Conservation (phyloP, 2,113 vertebrate genomes). For the Tylochromis polylepis region DNA sequence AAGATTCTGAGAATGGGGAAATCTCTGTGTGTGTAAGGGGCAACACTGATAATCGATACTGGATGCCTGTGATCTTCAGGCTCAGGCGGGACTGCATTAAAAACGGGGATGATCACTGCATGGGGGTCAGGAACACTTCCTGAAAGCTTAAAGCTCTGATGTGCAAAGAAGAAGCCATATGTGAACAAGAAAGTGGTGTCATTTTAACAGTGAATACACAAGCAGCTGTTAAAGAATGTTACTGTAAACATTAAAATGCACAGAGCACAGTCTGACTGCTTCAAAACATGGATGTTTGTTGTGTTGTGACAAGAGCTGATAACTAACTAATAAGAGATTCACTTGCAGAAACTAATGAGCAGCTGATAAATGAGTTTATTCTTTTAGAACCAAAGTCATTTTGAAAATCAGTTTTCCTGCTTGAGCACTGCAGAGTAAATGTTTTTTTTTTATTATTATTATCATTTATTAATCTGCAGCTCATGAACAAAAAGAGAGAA, state of each 20-base stretch:
- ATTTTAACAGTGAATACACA: not conserved
- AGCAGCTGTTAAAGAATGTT: not conserved
- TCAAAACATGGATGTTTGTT: not conserved
- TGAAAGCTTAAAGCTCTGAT: not conserved
- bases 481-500: not conserved
- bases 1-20: not conserved
- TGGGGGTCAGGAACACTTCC: not conserved
- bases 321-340: not conserved
- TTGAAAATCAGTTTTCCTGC: not conserved
- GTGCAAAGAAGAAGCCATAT: not conserved
- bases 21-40: not conserved
- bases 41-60: not conserved
- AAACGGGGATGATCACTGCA: not conserved
- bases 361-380: not conserved
- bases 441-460: not conserved
- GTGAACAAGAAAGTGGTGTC: not conserved
- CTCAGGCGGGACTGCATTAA: not conserved
- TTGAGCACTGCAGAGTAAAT: not conserved
- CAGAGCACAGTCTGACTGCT: not conserved
- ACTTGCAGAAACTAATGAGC: not conserved
- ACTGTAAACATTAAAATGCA: not conserved
- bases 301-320: not conserved
- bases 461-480: not conserved
- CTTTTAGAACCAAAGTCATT: not conserved
- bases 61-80: not conserved